A percentile compares a stretch with the other conserved stretches of the same genome.
These are phyloP conservation scores for Tauraco erythrolophus DNA, from an alignment of 2,113 vertebrate species.

Conservation along the genomic window DNA sequence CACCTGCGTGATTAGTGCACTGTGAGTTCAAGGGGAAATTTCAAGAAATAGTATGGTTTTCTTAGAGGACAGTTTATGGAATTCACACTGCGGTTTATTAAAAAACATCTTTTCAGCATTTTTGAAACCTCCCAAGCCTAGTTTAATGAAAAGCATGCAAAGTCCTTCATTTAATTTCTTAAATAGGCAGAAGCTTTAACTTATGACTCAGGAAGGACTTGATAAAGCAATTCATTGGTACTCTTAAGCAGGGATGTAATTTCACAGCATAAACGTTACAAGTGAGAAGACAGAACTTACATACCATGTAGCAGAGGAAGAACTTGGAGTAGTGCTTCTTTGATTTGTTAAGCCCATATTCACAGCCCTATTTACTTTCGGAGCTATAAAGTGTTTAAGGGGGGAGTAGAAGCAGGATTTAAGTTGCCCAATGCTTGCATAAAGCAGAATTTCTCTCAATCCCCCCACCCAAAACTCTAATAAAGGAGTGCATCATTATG, in stretches of 20 bases:
- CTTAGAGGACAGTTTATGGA: not conserved
- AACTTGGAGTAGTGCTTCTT: not conserved
- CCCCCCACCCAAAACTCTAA: rapidly evolving
- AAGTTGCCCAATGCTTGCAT: not conserved
- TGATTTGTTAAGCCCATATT: not conserved
- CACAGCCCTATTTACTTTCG: not conserved
- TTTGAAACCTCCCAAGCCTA: not conserved
- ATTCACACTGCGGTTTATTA: not conserved
- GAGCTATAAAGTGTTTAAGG: not conserved
- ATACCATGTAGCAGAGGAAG: not conserved
- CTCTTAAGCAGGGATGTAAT: not conserved
- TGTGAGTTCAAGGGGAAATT: not conserved
- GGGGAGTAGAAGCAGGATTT: not conserved
- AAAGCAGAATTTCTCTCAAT: not conserved
- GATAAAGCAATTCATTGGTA: not conserved
- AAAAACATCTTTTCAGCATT: not conserved
- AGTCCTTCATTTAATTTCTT: not conserved
- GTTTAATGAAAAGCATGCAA: not conserved
- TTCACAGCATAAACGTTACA: not conserved
- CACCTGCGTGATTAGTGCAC: not conserved
- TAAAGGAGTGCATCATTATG: not conserved
- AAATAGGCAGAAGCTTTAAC: not conserved
- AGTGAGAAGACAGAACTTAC: not conserved
- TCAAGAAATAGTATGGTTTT: not conserved
- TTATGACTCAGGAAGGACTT: not conserved